A percentile compares a stretch with the other conserved stretches of the same genome.
Conservation (phyloP, 2,113 vertebrate species). For the Oryzias celebensis region DNA sequence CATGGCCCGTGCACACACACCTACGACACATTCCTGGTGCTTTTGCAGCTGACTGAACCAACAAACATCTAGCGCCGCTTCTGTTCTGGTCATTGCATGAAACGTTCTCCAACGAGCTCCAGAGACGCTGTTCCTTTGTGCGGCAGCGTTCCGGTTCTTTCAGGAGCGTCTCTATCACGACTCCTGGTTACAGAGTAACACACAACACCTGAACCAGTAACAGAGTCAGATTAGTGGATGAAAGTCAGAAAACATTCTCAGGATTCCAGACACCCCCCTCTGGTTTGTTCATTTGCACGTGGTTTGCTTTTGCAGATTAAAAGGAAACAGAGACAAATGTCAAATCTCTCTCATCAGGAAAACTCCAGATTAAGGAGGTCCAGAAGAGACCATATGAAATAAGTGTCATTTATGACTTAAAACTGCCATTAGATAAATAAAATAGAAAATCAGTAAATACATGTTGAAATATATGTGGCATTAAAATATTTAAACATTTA, state of each 20-base stretch:
- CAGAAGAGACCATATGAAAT: too few relatives aligned
- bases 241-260: conserved; percentile 71
- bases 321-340: conserved; percentile 8
- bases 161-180: not conserved
- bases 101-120: too few relatives aligned
- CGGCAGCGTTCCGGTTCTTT: not conserved
- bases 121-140: not conserved
- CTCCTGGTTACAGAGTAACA: conserved; percentile 64
- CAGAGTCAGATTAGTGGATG: conserved; percentile 56
- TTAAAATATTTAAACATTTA: too few relatives aligned
- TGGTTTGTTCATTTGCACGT: conserved; percentile 21
- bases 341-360: too few relatives aligned
- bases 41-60: conserved; percentile 13
- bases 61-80: not conserved
- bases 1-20: conserved; percentile 2
- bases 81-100: too few relatives aligned
- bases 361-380: too few relatives aligned
- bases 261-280: conserved; percentile 64
- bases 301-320: conserved; percentile 63
- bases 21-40: conserved; percentile 23
- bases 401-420: too few relatives aligned
- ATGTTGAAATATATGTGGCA: too few relatives aligned
- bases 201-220: conserved; percentile 16
- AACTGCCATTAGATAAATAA: too few relatives aligned
- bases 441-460: too few relatives aligned